Evolutionary conservation across 2,888 invertebrate genomes (phyloP).

Genomic region (Chaitophorus viminalis): DNA sequence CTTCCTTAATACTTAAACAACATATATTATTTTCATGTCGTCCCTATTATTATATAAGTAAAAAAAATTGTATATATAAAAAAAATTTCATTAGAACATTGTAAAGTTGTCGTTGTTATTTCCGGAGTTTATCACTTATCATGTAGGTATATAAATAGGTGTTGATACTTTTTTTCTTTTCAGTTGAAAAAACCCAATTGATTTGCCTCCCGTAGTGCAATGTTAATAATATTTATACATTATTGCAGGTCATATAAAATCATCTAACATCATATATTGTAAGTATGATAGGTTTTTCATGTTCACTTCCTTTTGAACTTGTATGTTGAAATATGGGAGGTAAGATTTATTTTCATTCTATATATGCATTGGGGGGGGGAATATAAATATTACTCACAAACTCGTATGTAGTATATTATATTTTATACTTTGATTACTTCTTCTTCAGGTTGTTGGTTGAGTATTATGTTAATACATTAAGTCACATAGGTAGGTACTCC

Average conservation of each 20-base stretch:
- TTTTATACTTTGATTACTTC: too few species aligned
- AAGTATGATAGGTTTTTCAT: neutral
- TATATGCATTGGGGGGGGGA: too few species aligned
- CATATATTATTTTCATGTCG: neutral
- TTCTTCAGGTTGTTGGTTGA: too few species aligned
- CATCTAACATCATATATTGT: neutral
- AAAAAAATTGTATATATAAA: neutral
- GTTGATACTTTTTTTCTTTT: neutral
- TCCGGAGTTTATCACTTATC: neutral
- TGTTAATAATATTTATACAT: neutral
- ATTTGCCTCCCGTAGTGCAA: constrained; percentile 15
- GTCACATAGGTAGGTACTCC: too few species aligned
- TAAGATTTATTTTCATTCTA: neutral
- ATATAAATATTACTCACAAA: too few species aligned
- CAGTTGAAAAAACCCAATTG: neutral
- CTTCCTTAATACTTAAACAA: neutral
- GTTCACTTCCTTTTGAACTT: constrained; percentile 19
- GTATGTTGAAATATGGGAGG: neutral
- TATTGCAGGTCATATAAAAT: neutral
- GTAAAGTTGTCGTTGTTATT: constrained; percentile 3
- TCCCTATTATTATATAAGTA: constrained; percentile 2
- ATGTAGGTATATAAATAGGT: neutral
- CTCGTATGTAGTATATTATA: too few species aligned
- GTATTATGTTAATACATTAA: too few species aligned
- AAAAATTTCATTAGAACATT: constrained; percentile 1